Base-by-base conservation (phyloP, 2,888 invertebrate genomes). In the Blera fallax region DNA sequence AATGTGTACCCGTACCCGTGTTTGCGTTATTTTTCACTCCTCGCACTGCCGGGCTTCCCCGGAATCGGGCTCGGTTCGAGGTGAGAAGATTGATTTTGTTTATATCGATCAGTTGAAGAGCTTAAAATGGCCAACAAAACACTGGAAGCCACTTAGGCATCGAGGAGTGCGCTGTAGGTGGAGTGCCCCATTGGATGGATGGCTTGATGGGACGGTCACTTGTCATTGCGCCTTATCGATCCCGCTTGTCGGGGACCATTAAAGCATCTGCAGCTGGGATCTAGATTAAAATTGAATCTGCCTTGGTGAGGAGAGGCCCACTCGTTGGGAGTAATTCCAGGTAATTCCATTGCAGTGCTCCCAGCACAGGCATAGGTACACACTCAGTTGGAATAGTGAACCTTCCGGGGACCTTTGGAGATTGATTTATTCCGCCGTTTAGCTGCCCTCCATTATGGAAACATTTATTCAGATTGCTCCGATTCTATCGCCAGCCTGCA, bases 381-480 rank as follows among this genome's bases (percentile, higher is more conserved):
- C 14, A 34, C 34, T 24, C 21, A 34, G 18, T 32, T 10, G 6
- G 8, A 24, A 3, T 21, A 16, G 14, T 27, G 52, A 16, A 58
- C 43, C 70, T 32, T 70, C 7, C 10, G 21, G 21, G 43, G 52
- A 54, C 50, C 58, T 24, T 56, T 45, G 58, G 18, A 48, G 70
- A 62, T 54, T 70, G 70, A 78, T 78, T 78, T 78, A 78, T 78
- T 34, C 45, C 7, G 45, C 45, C 64, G 54, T 34, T 78, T 70
- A 78, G 62, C 16, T 54, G 70, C 37, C 24, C 70, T 48, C 78
- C 29, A 70, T 70, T 70, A 69, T 60, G 70, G 56, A 78, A 70
- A 78, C 78, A 78, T 78, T 70, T 78, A 78, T 78, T 78, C 77
- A 69, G 69, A 78, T 78, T 60, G 67, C 58, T 58, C 27, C 11